Evolutionary conservation across 64 coral and sea anemone species (phyloP).

Genomic region (Pachyseris speciosa): DNA sequence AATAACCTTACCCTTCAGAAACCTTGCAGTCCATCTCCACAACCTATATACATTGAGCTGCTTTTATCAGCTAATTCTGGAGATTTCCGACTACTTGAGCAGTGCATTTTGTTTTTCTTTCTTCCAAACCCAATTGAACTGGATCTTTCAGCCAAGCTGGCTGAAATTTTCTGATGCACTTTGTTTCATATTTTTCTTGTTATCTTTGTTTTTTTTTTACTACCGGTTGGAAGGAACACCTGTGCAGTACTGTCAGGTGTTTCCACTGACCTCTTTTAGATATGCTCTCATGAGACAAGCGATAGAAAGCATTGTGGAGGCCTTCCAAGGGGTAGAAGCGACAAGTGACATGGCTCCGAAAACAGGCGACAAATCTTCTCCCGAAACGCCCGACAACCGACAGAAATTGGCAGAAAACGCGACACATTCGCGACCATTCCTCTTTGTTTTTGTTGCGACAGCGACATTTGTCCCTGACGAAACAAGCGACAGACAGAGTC

Average conservation of each 20-base stretch:
- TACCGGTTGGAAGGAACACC: neutral
- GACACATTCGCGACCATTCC: too few species aligned
- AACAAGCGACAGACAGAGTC: too few species aligned
- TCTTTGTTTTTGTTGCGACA: too few species aligned
- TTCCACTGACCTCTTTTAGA: neutral
- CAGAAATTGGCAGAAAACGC: too few species aligned
- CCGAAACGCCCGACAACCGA: too few species aligned
- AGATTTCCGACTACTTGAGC: neutral
- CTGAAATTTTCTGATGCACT: conserved; percentile 8
- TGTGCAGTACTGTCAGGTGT: neutral
- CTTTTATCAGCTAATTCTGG: conserved; percentile 23
- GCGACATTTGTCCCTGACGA: too few species aligned
- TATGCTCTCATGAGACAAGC: neutral
- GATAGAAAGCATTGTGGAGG: too few species aligned
- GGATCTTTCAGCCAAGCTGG: neutral
- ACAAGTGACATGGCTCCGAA: too few species aligned
- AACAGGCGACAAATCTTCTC: too few species aligned
- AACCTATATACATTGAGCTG: neutral
- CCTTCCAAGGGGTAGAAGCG: too few species aligned
- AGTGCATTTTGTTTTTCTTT: neutral
- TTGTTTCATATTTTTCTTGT: conserved; percentile 7
- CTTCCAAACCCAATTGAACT: neutral
- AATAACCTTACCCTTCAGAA: neutral
- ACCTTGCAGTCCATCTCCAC: neutral
- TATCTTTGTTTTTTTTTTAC: neutral